Evolutionary conservation across 2,888 invertebrate species (phyloP).

Genomic region (Tryphoninae sp.): DNA sequence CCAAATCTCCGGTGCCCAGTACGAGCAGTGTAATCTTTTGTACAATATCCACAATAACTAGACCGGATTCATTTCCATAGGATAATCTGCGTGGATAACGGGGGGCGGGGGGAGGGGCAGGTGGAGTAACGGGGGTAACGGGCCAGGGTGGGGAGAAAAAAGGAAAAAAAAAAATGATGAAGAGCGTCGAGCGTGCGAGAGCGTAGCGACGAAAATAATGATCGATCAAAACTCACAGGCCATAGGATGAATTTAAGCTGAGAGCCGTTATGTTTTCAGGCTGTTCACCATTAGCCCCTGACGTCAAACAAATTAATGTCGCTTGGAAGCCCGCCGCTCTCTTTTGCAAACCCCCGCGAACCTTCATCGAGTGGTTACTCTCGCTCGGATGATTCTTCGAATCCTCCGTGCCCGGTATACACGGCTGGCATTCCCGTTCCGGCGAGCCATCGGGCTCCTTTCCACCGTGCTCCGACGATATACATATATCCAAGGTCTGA

Average conservation of each 20-base stretch:
- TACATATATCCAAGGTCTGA: constrained; percentile 93
- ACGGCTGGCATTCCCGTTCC: constrained; percentile 87
- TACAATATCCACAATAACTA: constrained; percentile 96
- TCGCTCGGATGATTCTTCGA: constrained; percentile 78
- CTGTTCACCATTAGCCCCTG: constrained; percentile 89
- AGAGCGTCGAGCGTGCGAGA: neutral
- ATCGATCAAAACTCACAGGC: constrained; percentile 89
- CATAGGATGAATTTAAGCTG: constrained; percentile 97
- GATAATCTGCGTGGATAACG: constrained; percentile 87
- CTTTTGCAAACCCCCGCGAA: constrained; percentile 89
- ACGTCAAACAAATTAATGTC: constrained; percentile 95
- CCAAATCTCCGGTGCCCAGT: constrained; percentile 94
- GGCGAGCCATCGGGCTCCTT: constrained; percentile 92
- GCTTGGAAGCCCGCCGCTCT: constrained; percentile 98
- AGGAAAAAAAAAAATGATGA: neutral
- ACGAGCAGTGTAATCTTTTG: constrained; percentile 95
- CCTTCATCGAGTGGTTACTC: constrained; percentile 84
- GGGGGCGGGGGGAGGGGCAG: too few relatives aligned
- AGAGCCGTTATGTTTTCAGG: constrained; percentile 94
- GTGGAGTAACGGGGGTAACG: too few relatives aligned
- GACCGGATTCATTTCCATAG: constrained; percentile 97
- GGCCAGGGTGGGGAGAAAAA: too few relatives aligned
- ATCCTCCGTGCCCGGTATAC: constrained; percentile 82
- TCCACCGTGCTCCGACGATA: constrained; percentile 88
- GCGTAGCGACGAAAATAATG: constrained; percentile 13